A percentile compares a stretch with the other conserved stretches of the same genome.
Evolutionary conservation across 2,113 vertebrate species (phyloP).

Genomic region (Austrofundulus limnaeus): DNA sequence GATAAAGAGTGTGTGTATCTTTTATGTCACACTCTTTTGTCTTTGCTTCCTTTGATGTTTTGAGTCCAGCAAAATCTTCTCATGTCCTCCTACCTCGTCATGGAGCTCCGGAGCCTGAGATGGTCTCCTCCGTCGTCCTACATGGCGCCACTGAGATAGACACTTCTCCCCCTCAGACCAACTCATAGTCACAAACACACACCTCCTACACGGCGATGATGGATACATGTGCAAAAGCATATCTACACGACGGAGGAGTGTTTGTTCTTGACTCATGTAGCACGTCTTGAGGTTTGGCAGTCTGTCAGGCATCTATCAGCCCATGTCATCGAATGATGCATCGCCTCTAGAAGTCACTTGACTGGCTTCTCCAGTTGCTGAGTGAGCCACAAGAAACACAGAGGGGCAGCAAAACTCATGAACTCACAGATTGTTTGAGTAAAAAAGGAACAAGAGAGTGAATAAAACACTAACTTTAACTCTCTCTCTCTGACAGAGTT

Average conservation of each 20-base stretch:
- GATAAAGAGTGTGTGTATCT: constrained; percentile 21
- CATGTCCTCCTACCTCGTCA: constrained; percentile 43
- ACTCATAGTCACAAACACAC: constrained; percentile 16
- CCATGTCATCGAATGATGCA: constrained; percentile 48
- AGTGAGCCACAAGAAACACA: constrained; percentile 15
- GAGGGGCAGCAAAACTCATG: background rate
- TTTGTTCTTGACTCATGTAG: constrained; percentile 61
- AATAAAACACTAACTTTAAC: constrained; percentile 3
- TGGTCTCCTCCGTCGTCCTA: constrained; percentile 29
- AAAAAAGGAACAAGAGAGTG: background rate
- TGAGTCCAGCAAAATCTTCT: constrained; percentile 14
- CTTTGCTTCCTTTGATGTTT: constrained; percentile 30
- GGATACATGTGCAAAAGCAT: constrained; percentile 49
- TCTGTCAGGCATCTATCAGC: constrained; percentile 58
- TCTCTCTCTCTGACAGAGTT: background rate
- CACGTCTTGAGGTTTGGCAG: constrained; percentile 51
- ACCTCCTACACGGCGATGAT: constrained; percentile 59
- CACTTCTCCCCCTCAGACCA: constrained; percentile 18
- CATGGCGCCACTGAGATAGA: constrained; percentile 42
- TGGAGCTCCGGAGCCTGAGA: constrained; percentile 7
- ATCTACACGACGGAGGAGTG: constrained; percentile 50
- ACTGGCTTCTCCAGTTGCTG: constrained; percentile 24
- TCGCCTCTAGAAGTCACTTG: constrained; percentile 33
- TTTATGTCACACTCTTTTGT: constrained; percentile 26
- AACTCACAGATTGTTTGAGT: background rate